Conservation (phyloP, 1,140 invertebrate genomes). For the Hermetia illucens region DNA sequence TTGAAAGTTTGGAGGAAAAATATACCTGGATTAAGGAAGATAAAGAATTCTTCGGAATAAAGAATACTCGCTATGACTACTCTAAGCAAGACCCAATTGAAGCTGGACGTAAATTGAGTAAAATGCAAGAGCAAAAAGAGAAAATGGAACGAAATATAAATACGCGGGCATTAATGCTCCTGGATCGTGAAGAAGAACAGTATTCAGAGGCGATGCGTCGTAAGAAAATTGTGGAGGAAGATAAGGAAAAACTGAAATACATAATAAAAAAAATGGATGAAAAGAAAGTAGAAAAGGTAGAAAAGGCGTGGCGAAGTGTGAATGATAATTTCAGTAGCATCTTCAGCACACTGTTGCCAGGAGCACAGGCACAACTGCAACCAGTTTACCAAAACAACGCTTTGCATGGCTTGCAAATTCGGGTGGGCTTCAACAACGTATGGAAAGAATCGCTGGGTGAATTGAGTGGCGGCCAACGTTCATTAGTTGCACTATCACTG, state of each 20-base stretch:
- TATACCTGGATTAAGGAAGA: slow-evolving; percentile 65
- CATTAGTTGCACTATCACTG: slow-evolving; percentile 89
- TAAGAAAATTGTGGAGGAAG: slow-evolving; percentile 70
- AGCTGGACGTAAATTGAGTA: slow-evolving; percentile 40
- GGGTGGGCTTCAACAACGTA: slow-evolving; percentile 81
- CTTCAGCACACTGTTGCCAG: slow-evolving; percentile 81
- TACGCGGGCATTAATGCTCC: slow-evolving; percentile 68
- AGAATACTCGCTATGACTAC: slow-evolving; percentile 45
- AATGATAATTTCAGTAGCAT: slow-evolving; percentile 93
- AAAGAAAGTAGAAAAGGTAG: slow-evolving; percentile 71
- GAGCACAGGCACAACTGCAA: slow-evolving; percentile 70
- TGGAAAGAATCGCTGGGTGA: slow-evolving; percentile 97
- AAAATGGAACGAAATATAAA: slow-evolving; percentile 70
- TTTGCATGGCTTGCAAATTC: slow-evolving; percentile 80
- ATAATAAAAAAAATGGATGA: slow-evolving; percentile 80
- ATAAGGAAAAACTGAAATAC: slow-evolving; percentile 66
- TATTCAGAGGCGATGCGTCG: slow-evolving; percentile 69
- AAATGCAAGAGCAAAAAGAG: slow-evolving; percentile 51
- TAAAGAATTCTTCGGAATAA: slow-evolving; percentile 61
- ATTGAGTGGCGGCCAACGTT: slow-evolving; percentile 92
- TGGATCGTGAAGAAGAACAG: slow-evolving; percentile 76
- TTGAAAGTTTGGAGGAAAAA: slow-evolving; percentile 28
- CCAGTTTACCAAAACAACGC: slow-evolving; percentile 61
- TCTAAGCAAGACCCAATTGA: slow-evolving; percentile 40
- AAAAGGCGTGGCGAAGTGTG: slow-evolving; percentile 69